Conservation (phyloP, 2,888 invertebrate species). For the Ptychoptera contaminata region DNA sequence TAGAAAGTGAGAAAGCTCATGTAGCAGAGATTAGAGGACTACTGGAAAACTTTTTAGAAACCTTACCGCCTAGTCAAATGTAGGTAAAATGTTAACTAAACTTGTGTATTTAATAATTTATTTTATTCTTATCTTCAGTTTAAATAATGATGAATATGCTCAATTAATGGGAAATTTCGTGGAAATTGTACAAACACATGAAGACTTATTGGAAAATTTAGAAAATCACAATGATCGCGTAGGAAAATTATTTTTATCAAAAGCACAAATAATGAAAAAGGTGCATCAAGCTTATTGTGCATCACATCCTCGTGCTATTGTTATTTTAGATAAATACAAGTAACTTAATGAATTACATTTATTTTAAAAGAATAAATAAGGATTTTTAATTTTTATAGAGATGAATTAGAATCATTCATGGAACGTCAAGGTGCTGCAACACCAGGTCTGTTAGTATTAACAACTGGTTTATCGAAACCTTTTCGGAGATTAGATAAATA, state of each 20-base stretch:
- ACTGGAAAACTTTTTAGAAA: slow-evolving; percentile 69
- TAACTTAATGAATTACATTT: slow-evolving; percentile 33
- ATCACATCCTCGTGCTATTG: slow-evolving; percentile 87
- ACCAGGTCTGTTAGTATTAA: slow-evolving; percentile 77
- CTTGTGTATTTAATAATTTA: neutral
- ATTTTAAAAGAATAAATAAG: neutral
- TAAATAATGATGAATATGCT: slow-evolving; percentile 70
- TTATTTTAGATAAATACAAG: slow-evolving; percentile 85
- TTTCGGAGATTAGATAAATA: slow-evolving; percentile 92
- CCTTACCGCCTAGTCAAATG: slow-evolving; percentile 77
- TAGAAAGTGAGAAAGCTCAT: slow-evolving; percentile 85
- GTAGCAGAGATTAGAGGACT: slow-evolving; percentile 78
- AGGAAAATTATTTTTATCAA: slow-evolving; percentile 79
- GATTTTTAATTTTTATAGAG: slow-evolving; percentile 34
- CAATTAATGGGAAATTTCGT: slow-evolving; percentile 78
- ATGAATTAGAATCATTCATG: slow-evolving; percentile 73
- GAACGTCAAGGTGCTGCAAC: slow-evolving; percentile 72
- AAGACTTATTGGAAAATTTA: slow-evolving; percentile 58
- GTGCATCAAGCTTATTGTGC: slow-evolving; percentile 82
- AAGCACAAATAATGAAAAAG: slow-evolving; percentile 65
- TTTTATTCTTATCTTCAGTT: slow-evolving; percentile 28
- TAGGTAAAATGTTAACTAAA: slow-evolving; percentile 33
- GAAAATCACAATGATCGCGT: slow-evolving; percentile 73
- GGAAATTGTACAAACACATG: slow-evolving; percentile 74
- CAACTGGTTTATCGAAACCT: slow-evolving; percentile 86